These are phyloP conservation scores for Vireo altiloquus DNA, from an alignment of 2,113 vertebrate species.

Conservation along the genomic window DNA sequence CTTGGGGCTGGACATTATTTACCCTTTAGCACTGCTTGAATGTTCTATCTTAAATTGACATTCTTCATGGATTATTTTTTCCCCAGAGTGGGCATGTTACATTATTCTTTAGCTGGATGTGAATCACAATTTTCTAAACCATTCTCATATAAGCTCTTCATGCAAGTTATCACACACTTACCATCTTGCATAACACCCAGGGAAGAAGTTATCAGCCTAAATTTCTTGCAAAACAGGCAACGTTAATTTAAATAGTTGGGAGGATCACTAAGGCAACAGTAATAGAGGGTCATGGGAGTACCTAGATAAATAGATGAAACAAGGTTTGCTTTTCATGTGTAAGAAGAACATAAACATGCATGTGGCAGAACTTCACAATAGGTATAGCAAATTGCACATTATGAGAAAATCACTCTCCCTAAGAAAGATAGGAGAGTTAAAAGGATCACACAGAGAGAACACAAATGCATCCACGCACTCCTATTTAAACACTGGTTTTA, in stretches of 20 bases:
- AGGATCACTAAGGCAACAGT: slow-evolving; percentile 38
- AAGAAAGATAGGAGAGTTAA: background rate
- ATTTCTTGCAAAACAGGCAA: slow-evolving; percentile 28
- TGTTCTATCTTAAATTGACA: background rate
- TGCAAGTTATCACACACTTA: background rate
- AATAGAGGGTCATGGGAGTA: background rate
- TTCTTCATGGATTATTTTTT: background rate
- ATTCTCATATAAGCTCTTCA: background rate
- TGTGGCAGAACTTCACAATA: background rate
- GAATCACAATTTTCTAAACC: background rate
- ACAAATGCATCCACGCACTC: background rate
- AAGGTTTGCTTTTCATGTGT: background rate
- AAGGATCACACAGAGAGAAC: background rate
- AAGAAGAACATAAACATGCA: background rate
- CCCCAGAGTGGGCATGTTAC: background rate
- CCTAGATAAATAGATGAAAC: background rate
- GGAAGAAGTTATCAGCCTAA: slow-evolving; percentile 31
- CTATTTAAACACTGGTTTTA: background rate
- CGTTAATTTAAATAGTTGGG: background rate
- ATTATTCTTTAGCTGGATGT: background rate
- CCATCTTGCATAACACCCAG: slow-evolving; percentile 25
- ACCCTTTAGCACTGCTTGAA: background rate
- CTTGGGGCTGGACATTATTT: background rate
- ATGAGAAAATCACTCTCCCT: background rate
- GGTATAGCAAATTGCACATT: background rate